These are phyloP conservation scores for Cheiracanthium punctorium DNA, from an alignment of 2,888 invertebrate genomes.

Conservation along the genomic window DNA sequence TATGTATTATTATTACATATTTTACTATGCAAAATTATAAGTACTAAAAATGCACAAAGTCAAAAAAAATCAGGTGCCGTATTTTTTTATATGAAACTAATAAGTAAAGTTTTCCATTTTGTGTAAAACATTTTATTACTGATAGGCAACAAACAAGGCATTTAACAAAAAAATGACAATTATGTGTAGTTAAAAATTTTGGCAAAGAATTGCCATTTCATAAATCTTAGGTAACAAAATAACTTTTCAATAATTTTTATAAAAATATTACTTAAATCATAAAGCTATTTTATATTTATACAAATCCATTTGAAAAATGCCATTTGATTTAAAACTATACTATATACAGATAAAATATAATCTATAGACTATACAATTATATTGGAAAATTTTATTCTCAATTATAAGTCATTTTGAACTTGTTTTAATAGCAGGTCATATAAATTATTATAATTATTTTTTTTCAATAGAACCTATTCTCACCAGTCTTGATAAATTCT, in stretches of 20 bases:
- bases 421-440: constrained; percentile 15
- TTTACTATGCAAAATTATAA: too few species aligned
- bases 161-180: not conserved
- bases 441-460: constrained; percentile 16
- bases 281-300: too few species aligned
- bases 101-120: too few species aligned
- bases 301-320: not conserved
- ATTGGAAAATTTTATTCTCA: constrained; percentile 9
- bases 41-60: too few species aligned
- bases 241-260: too few species aligned
- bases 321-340: not conserved
- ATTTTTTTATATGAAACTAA: too few species aligned
- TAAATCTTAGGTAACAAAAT: not conserved
- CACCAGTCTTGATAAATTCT: constrained; percentile 43
- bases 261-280: too few species aligned
- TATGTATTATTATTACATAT: too few species aligned
- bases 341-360: not conserved
- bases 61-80: too few species aligned
- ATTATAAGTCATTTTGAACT: constrained; percentile 20
- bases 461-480: constrained; percentile 27
- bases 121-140: not conserved
- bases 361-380: not conserved
- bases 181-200: not conserved
- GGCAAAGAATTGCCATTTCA: not conserved
- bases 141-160: not conserved